phyloP scores from a whole-genome alignment of 2,888 invertebrate genomes.

The Amphipyra berbera region DNA sequence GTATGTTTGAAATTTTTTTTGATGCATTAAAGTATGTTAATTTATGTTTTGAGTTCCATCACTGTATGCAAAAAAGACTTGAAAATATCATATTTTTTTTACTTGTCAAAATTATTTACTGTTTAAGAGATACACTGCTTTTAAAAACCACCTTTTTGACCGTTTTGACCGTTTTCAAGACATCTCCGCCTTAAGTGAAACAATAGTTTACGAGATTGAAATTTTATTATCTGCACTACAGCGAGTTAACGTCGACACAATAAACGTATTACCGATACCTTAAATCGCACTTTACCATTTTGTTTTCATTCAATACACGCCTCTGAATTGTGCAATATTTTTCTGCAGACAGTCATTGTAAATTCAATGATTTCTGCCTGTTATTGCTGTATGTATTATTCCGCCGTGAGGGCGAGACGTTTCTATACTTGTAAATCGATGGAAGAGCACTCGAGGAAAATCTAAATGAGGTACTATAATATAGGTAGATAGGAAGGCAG shows the following conservation, averaged over 20 bases:
- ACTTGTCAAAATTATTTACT: too few relatives aligned
- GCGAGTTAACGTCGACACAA: background rate
- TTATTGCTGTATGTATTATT: conserved; percentile 50
- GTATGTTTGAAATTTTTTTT: too few relatives aligned
- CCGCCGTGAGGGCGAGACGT: conserved; percentile 12
- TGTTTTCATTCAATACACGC: conserved; percentile 25
- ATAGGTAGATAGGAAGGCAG: conserved; percentile 29
- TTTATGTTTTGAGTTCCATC: too few relatives aligned
- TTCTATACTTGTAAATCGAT: conserved; percentile 34
- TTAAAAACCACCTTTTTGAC: too few relatives aligned
- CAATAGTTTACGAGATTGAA: conserved; percentile 24
- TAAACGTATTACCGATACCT: conserved; percentile 14
- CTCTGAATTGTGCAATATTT: conserved; percentile 42
- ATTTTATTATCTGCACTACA: conserved; percentile 5
- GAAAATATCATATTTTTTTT: too few relatives aligned
- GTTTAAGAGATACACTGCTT: too few relatives aligned
- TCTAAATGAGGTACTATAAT: conserved; percentile 38
- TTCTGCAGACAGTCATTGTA: conserved; percentile 38
- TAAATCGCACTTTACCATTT: conserved; percentile 18
- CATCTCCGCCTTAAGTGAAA: too few relatives aligned
- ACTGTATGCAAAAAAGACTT: too few relatives aligned
- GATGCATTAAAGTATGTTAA: too few relatives aligned
- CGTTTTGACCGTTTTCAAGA: too few relatives aligned
- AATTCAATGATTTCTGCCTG: conserved; percentile 46
- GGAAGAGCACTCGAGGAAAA: conserved; percentile 23